phyloP scores from a whole-genome alignment of 2,113 vertebrate genomes.

The Ascaphus truei region DNA sequence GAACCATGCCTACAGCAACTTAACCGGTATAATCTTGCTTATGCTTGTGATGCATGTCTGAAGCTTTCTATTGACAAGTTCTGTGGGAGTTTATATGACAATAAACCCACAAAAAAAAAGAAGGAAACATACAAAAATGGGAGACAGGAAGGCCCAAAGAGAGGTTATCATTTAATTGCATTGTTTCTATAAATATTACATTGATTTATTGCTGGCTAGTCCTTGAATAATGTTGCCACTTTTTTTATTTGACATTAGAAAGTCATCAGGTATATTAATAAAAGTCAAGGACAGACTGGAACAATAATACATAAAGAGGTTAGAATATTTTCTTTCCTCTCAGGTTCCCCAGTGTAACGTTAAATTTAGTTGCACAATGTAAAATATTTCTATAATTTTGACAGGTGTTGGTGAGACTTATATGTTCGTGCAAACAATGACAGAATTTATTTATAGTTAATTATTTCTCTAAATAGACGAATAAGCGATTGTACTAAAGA shows the following conservation, averaged over 20 bases:
- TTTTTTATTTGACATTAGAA: background rate
- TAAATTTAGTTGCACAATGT: slow-evolving; percentile 41
- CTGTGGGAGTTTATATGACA: background rate
- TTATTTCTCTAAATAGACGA: slow-evolving; percentile 21
- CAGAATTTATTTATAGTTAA: slow-evolving; percentile 31
- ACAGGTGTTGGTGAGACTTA: slow-evolving; percentile 21
- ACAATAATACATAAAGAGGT: slow-evolving; percentile 6
- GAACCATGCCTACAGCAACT: background rate
- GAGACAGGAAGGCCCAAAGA: slow-evolving; percentile 20
- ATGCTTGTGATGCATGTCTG: background rate
- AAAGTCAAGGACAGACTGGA: slow-evolving; percentile 15
- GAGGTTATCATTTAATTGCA: slow-evolving; percentile 7
- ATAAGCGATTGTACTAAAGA: too few relatives aligned
- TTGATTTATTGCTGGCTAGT: background rate
- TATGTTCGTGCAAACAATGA: slow-evolving; percentile 31
- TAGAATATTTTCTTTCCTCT: slow-evolving; percentile 21
- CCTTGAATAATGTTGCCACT: slow-evolving; percentile 1
- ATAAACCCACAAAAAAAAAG: background rate
- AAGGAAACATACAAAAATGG: background rate
- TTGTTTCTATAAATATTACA: slow-evolving; percentile 19
- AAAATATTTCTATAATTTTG: slow-evolving; percentile 27
- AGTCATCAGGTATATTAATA: slow-evolving; percentile 15
- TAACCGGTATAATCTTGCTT: background rate
- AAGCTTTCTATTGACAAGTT: background rate
- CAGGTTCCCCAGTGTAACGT: slow-evolving; percentile 24